A percentile compares a stretch with the other conserved stretches of the same genome.
Conservation (phyloP, 2,797 vertebrate species). For the Alosa sapidissima region DNA sequence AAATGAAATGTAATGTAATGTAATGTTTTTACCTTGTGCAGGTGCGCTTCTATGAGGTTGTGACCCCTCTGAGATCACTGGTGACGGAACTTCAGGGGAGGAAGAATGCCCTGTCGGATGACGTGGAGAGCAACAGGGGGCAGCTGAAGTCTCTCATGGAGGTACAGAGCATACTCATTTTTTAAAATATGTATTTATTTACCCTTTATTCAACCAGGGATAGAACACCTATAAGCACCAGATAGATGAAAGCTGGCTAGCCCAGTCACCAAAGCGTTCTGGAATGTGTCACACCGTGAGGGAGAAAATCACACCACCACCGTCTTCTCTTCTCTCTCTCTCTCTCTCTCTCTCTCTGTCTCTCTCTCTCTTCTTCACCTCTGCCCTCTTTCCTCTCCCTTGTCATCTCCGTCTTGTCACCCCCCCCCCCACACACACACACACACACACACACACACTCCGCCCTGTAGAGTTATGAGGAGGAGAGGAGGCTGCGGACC, state of each 20-base stretch:
- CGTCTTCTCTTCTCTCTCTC: background rate
- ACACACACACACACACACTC: background rate
- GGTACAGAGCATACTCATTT: conserved; percentile 68
- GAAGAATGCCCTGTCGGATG: conserved; percentile 78
- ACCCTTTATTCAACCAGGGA: too few species aligned
- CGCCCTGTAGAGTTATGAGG: conserved; percentile 82
- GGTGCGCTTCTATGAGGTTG: conserved; percentile 84
- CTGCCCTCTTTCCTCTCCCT: background rate
- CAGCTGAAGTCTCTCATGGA: conserved; percentile 85
- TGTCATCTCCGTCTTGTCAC: background rate
- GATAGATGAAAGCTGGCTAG: background rate
- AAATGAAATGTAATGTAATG: too few species aligned
- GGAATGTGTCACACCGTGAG: background rate
- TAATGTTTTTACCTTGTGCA: conserved; percentile 51
- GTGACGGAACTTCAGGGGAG: conserved; percentile 79
- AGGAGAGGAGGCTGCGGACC: conserved; percentile 81
- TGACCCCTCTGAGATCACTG: conserved; percentile 81
- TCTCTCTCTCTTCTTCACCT: background rate
- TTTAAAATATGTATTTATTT: too few species aligned
- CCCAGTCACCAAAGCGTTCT: background rate
- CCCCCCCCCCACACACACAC: too few species aligned
- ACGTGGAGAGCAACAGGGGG: conserved; percentile 77
- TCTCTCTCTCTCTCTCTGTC: background rate
- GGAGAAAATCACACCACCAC: background rate
- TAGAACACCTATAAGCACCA: background rate